Conservation (phyloP, 2,888 invertebrate genomes). For the Leucophenga maculata region DNA sequence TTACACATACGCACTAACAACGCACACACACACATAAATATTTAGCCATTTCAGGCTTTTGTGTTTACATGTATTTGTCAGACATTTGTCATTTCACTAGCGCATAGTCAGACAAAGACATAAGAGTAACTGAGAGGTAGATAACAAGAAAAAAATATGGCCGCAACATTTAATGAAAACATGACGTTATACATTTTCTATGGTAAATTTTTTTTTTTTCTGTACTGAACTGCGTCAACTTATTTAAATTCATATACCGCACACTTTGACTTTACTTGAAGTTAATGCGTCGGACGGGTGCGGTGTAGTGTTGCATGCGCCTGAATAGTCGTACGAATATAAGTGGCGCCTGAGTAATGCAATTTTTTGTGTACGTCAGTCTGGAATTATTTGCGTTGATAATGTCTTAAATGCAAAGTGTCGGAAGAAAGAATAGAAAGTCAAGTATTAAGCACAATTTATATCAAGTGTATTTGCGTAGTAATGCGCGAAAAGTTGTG, state of each 20-base stretch:
- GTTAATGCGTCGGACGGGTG: no score
- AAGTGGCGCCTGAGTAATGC: constrained; percentile 7
- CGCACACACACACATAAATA: constrained; percentile 2
- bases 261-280: not conserved
- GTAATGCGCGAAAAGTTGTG: no score
- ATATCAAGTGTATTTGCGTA: not conserved
- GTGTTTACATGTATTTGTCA: constrained; percentile 43
- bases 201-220: constrained; percentile 9
- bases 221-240: not conserved
- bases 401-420: not conserved
- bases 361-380: not conserved
- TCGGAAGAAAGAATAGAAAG: not conserved
- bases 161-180: constrained; percentile 18
- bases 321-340: not conserved
- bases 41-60: not conserved
- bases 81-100: constrained; percentile 44
- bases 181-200: constrained; percentile 45
- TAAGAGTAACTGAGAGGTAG: not conserved
- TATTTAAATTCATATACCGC: constrained; percentile 6
- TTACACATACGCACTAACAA: not conserved
- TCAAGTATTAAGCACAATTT: not conserved
- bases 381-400: not conserved
- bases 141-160: not conserved
- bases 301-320: no score
- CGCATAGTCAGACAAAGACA: not conserved